These are phyloP conservation scores for Phasianus colchicus DNA, from an alignment of 2,113 vertebrate genomes.

Conservation along the genomic window DNA sequence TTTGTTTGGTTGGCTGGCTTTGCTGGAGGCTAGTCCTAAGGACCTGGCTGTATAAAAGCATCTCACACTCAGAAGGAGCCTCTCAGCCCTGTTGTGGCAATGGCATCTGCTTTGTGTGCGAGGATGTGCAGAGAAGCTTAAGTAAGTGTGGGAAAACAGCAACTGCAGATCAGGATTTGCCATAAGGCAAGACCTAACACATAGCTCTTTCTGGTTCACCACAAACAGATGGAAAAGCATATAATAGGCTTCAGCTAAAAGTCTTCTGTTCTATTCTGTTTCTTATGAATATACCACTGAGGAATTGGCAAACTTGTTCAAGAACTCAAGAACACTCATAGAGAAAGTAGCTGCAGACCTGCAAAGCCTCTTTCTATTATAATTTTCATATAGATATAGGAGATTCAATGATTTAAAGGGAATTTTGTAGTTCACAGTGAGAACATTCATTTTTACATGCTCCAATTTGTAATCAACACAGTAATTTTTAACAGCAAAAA, in stretches of 20 bases:
- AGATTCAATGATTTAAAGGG: neutral
- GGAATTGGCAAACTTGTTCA: conserved; percentile 72
- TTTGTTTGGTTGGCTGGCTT: conserved; percentile 72
- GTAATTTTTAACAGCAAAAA: neutral
- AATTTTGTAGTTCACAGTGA: neutral
- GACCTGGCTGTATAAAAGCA: conserved; percentile 55
- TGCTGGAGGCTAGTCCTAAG: conserved; percentile 76
- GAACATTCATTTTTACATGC: conserved; percentile 11
- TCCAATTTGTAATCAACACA: neutral
- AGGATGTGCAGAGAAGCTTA: conserved; percentile 79
- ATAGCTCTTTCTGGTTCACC: conserved; percentile 78
- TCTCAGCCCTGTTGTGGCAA: conserved; percentile 69
- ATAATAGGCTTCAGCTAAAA: conserved; percentile 78
- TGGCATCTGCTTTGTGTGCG: conserved; percentile 77
- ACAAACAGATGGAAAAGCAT: conserved; percentile 83
- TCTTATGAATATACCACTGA: conserved; percentile 54
- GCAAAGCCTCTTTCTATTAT: conserved; percentile 39
- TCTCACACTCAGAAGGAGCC: conserved; percentile 64
- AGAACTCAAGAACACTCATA: conserved; percentile 52
- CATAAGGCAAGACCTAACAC: conserved; percentile 84
- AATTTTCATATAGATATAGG: conserved; percentile 47
- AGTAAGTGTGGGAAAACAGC: conserved; percentile 85
- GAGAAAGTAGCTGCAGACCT: conserved; percentile 63
- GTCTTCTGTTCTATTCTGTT: conserved; percentile 74
- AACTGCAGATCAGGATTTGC: conserved; percentile 81